These are phyloP conservation scores for Cyprinodon diabolis DNA, from an alignment of 2,797 vertebrate genomes.

Conservation along the genomic window DNA sequence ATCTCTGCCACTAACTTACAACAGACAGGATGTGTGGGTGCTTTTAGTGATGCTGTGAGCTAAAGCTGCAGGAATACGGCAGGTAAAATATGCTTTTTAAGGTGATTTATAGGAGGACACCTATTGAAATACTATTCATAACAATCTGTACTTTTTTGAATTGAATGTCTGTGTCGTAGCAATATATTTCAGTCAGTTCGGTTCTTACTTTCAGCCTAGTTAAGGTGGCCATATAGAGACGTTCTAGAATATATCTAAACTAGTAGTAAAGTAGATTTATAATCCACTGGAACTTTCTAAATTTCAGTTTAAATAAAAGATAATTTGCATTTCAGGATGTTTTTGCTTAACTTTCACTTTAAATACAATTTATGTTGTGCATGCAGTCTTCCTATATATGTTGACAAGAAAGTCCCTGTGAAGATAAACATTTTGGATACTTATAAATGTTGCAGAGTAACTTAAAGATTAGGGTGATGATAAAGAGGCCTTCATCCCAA, in stretches of 20 bases:
- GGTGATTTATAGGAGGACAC: background rate
- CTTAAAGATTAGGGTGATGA: background rate
- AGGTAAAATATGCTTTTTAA: background rate
- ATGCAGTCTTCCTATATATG: background rate
- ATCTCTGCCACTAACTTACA: conserved; percentile 88
- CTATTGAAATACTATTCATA: background rate
- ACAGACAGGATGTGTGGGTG: conserved; percentile 72
- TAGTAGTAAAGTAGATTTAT: background rate
- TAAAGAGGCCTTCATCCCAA: background rate
- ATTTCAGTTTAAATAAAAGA: background rate
- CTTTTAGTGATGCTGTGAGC: conserved; percentile 12
- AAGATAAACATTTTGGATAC: background rate
- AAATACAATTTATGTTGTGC: background rate
- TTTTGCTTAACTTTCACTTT: too few relatives aligned
- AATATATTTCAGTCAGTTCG: background rate
- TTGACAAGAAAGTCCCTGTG: background rate
- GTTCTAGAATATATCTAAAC: background rate
- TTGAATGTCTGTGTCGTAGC: too few relatives aligned
- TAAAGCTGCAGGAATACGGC: background rate
- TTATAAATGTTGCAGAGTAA: background rate
- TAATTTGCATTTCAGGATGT: background rate
- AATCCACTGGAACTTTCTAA: background rate
- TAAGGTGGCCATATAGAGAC: background rate
- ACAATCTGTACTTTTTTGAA: background rate
- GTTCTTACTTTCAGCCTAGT: background rate